These are phyloP conservation scores for Calcarius ornatus DNA, from an alignment of 2,113 vertebrate genomes.

Conservation along the genomic window DNA sequence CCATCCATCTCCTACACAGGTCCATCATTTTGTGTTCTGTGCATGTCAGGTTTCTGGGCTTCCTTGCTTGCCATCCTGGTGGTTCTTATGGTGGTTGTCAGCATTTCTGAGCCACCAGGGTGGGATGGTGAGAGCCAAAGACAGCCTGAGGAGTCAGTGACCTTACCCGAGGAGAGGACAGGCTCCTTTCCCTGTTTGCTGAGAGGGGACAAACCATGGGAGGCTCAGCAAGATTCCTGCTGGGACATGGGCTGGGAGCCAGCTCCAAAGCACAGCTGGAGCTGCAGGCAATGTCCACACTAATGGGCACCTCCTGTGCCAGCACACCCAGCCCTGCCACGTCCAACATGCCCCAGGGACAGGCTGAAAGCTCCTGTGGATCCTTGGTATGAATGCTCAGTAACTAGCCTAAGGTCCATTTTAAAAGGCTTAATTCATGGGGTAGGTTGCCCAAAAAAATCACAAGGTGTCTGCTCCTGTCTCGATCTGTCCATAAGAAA, in stretches of 20 bases:
- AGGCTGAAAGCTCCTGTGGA: not conserved
- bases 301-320: not conserved
- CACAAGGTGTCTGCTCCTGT: not conserved
- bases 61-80: not conserved
- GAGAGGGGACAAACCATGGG: not conserved
- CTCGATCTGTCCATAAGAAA: accelerated
- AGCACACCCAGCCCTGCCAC: not conserved
- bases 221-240: not conserved
- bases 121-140: not conserved
- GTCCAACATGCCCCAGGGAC: not conserved
- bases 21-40: not conserved
- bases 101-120: not conserved
- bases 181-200: not conserved
- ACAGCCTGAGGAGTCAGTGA: not conserved
- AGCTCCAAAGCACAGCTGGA: not conserved
- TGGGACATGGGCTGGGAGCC: not conserved
- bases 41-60: not conserved
- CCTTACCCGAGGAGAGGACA: not conserved
- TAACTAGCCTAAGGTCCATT: not conserved
- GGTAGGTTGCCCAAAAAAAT: not conserved
- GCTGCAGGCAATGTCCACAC: not conserved
- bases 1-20: not conserved
- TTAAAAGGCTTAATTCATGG: not conserved
- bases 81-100: not conserved
- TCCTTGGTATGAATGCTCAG: not conserved